These are phyloP conservation scores for Larimichthys polyactis DNA, from an alignment of 2,113 vertebrate genomes.

Conservation along the genomic window DNA sequence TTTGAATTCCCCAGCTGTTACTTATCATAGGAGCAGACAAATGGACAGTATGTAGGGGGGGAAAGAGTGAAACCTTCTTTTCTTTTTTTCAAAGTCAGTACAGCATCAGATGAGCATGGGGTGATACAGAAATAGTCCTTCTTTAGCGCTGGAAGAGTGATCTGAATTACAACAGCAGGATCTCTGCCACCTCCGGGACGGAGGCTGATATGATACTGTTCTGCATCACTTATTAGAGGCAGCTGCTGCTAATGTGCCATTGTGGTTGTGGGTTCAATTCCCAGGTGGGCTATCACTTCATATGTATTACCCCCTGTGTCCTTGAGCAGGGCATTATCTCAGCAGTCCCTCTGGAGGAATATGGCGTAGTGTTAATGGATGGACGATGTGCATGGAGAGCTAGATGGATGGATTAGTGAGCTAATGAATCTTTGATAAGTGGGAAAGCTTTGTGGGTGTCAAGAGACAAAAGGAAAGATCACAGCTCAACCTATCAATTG, in stretches of 20 bases:
- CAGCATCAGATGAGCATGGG: conserved; percentile 42
- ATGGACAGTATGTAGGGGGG: conserved; percentile 18
- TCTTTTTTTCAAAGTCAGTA: conserved; percentile 38
- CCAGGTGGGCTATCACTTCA: conserved; percentile 72
- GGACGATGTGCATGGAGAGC: conserved; percentile 62
- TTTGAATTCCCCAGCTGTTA: conserved; percentile 40
- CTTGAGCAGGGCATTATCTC: conserved; percentile 79
- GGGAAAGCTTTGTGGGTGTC: conserved; percentile 66
- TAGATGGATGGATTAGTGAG: conserved; percentile 77
- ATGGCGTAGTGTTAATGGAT: conserved; percentile 71
- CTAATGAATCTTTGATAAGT: conserved; percentile 82
- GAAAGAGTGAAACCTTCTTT: neutral
- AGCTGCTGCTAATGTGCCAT: conserved; percentile 66
- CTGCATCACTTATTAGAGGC: conserved; percentile 60
- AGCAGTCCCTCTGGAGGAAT: conserved; percentile 63
- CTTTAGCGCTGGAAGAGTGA: conserved; percentile 28
- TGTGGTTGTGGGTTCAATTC: conserved; percentile 77
- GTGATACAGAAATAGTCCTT: conserved; percentile 46
- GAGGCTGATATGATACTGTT: conserved; percentile 57
- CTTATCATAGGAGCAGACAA: conserved; percentile 42
- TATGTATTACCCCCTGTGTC: conserved; percentile 72
- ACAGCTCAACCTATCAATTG: conserved; percentile 61
- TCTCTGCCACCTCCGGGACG: conserved; percentile 45
- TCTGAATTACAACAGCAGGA: conserved; percentile 63
- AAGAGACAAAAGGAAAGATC: conserved; percentile 67